phyloP scores from a whole-genome alignment of 2,113 vertebrate genomes.

The Lepisosteus oculatus region DNA sequence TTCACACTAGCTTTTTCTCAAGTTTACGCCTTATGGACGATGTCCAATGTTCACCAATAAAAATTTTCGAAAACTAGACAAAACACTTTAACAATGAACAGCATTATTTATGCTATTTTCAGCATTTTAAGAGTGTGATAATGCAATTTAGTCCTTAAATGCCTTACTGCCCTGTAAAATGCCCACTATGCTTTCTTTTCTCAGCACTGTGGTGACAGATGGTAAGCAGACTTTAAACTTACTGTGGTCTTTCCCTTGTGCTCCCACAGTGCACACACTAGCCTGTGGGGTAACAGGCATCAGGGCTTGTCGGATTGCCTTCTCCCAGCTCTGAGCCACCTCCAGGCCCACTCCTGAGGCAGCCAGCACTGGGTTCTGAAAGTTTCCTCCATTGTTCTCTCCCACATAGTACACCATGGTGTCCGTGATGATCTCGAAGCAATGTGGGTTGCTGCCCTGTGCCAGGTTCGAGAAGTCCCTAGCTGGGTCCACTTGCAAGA shows the following conservation, averaged over 20 bases:
- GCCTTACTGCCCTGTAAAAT: too few species aligned
- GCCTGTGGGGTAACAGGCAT: constrained; percentile 97
- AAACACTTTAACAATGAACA: too few species aligned
- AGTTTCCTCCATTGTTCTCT: constrained; percentile 82
- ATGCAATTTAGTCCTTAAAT: too few species aligned
- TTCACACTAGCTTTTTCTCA: too few species aligned
- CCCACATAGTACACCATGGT: constrained; percentile 97
- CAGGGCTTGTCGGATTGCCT: constrained; percentile 93
- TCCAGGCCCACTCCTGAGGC: constrained; percentile 89
- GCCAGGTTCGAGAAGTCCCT: constrained; percentile 78
- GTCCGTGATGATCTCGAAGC: constrained; percentile 97
- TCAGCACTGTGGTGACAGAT: neutral
- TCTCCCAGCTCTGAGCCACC: constrained; percentile 94
- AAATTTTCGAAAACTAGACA: too few species aligned
- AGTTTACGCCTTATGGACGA: too few species aligned
- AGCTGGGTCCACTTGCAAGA: constrained; percentile 87
- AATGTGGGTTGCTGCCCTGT: constrained; percentile 92
- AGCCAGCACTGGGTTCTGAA: constrained; percentile 83
- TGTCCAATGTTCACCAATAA: too few species aligned
- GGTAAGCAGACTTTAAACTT: constrained; percentile 57
- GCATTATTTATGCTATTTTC: too few species aligned
- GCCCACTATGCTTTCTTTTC: too few species aligned
- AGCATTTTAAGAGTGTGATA: too few species aligned
- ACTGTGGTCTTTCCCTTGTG: constrained; percentile 95
- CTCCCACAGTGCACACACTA: constrained; percentile 79